These are phyloP conservation scores for Paradoxurus hermaphroditus DNA, from an alignment of 2,113 vertebrate genomes.

Conservation along the genomic window DNA sequence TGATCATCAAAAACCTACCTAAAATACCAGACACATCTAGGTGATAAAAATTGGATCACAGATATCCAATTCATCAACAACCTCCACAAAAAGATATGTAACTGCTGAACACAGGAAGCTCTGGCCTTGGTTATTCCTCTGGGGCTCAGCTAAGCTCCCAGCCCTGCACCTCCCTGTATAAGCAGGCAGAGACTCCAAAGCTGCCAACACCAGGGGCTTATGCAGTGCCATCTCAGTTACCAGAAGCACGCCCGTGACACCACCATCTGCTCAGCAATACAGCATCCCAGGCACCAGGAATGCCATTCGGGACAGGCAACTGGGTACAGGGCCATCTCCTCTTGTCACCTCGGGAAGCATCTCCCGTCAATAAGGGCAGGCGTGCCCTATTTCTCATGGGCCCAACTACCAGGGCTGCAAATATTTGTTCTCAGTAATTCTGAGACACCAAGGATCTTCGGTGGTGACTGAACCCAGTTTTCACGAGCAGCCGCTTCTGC, in stretches of 20 bases:
- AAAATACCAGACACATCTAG: background rate
- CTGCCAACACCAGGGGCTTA: background rate
- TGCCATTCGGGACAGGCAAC: background rate
- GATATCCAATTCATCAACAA: background rate
- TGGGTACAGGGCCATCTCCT: background rate
- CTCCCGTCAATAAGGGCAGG: background rate
- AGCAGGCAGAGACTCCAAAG: background rate
- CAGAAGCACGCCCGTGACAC: background rate
- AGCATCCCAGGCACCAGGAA: background rate
- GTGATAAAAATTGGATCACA: background rate
- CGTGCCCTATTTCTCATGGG: background rate
- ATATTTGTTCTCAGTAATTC: background rate
- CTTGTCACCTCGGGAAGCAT: slow-evolving; percentile 14
- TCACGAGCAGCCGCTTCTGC: background rate
- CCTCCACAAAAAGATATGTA: background rate
- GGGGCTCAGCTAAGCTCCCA: background rate
- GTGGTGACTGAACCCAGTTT: slow-evolving; percentile 3
- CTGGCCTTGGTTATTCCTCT: background rate
- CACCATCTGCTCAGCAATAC: background rate
- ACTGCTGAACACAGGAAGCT: background rate
- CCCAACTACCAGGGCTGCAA: background rate
- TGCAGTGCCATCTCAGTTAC: background rate
- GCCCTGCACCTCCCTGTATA: background rate
- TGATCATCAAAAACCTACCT: background rate
- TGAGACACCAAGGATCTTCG: background rate